Evolutionary conservation across 1,140 invertebrate genomes (phyloP).

Genomic region (Drosophila pachea): DNA sequence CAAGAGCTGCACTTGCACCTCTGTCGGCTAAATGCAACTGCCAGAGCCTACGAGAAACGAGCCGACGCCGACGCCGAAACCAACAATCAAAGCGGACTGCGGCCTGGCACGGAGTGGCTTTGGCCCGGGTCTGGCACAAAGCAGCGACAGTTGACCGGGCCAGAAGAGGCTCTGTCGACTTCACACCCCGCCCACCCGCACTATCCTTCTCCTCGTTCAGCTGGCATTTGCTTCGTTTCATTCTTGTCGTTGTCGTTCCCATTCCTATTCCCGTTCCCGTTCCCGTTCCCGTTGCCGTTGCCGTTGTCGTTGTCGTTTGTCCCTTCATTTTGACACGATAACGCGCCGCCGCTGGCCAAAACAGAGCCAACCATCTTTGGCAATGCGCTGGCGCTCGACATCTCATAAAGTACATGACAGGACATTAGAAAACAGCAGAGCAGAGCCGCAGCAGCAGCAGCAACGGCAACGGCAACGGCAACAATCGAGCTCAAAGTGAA

Average conservation of each 20-base stretch:
- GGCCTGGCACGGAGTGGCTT: neutral
- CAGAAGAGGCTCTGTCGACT: conserved; percentile 42
- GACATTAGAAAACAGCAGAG: conserved; percentile 75
- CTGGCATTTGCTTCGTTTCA: conserved; percentile 60
- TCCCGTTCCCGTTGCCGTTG: conserved; percentile 57
- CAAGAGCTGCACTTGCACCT: conserved; percentile 63
- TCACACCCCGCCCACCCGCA: too few relatives aligned
- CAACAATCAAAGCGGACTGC: conserved; percentile 57
- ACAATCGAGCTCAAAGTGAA: conserved; percentile 34
- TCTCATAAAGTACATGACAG: conserved; percentile 78
- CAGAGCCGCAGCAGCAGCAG: neutral
- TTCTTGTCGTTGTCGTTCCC: conserved; percentile 61
- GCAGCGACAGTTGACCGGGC: conserved; percentile 37
- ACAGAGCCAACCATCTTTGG: conserved; percentile 65
- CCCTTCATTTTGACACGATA: conserved; percentile 76
- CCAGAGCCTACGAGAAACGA: conserved; percentile 60
- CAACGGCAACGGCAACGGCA: conserved; percentile 35
- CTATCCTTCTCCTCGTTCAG: conserved; percentile 4
- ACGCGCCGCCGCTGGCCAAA: conserved; percentile 50
- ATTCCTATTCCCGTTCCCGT: conserved; percentile 20
- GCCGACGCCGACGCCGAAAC: conserved; percentile 60
- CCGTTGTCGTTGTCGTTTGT: conserved; percentile 71
- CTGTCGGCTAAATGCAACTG: conserved; percentile 56
- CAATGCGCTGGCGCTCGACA: conserved; percentile 74
- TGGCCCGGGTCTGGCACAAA: neutral